These are phyloP conservation scores for Sprattus sprattus DNA, from an alignment of 2,113 vertebrate species.

Conservation along the genomic window DNA sequence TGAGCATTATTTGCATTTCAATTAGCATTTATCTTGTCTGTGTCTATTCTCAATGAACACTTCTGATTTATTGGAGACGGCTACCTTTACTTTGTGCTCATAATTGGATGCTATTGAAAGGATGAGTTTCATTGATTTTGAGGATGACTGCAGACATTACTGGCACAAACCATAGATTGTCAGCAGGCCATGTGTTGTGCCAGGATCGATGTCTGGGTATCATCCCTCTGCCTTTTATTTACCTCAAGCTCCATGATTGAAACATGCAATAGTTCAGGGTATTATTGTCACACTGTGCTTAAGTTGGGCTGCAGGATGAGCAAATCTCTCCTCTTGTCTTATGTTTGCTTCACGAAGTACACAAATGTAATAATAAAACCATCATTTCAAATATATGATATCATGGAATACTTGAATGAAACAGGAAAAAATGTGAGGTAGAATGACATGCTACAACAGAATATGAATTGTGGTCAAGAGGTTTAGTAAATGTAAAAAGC, in stretches of 20 bases:
- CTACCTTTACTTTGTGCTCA: constrained; percentile 85
- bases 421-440: background rate
- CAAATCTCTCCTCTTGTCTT: constrained; percentile 48
- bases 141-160: constrained; percentile 88
- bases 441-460: background rate
- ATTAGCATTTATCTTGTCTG: constrained; percentile 78
- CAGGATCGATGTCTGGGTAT: constrained; percentile 88
- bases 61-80: constrained; percentile 87
- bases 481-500: background rate
- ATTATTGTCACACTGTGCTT: constrained; percentile 81
- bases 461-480: too few species aligned
- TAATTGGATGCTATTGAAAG: constrained; percentile 98
- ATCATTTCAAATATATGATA: background rate
- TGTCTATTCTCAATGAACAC: constrained; percentile 83
- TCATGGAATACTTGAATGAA: background rate
- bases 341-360: background rate
- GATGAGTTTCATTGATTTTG: constrained; percentile 97
- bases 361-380: background rate
- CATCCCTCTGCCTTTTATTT: constrained; percentile 83
- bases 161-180: constrained; percentile 85
- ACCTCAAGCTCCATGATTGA: constrained; percentile 81
- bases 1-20: constrained; percentile 68
- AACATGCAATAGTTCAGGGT: constrained; percentile 78
- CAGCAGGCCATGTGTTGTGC: constrained; percentile 81
- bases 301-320: constrained; percentile 66